Conservation (phyloP, 1,140 invertebrate genomes). For the Tribolium castaneum region DNA sequence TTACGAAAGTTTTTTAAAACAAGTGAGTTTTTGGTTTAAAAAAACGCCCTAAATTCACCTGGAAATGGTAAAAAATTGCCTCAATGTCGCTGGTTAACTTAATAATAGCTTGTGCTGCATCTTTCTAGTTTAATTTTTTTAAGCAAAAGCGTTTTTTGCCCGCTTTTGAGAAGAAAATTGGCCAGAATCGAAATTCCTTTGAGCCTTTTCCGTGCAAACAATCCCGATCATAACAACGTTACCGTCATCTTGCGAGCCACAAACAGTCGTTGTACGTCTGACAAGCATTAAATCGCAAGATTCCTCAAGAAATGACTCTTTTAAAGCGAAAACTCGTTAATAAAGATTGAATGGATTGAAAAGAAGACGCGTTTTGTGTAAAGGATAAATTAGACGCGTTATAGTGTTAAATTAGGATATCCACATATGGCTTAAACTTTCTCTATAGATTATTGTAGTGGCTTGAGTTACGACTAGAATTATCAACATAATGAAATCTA, state of each 20-base stretch:
- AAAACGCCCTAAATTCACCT: no score
- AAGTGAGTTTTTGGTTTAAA: no score
- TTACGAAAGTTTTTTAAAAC: no score
- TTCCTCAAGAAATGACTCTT: slow-evolving; percentile 18
- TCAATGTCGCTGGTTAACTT: no score
- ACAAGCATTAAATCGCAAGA: slow-evolving; percentile 19
- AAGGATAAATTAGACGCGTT: slow-evolving; percentile 14
- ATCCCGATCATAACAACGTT: background rate
- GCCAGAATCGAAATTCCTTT: background rate
- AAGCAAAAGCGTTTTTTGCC: no score
- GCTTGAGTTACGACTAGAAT: slow-evolving; percentile 1
- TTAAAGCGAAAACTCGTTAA: slow-evolving; percentile 26
- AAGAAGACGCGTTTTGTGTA: slow-evolving; percentile 8
- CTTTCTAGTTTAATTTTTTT: no score
- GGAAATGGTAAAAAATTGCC: no score
- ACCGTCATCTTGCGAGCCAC: background rate
- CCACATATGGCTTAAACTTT: slow-evolving; percentile 17
- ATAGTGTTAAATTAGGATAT: slow-evolving; percentile 24
- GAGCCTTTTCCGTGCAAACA: background rate
- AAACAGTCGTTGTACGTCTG: background rate
- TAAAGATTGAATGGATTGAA: background rate
- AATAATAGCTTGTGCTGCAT: no score
- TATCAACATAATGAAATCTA: slow-evolving; percentile 26
- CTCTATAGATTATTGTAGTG: slow-evolving; percentile 15
- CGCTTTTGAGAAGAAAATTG: no score